phyloP scores from a whole-genome alignment of 2,113 vertebrate genomes.

The Pomatorhinus ruficollis region DNA sequence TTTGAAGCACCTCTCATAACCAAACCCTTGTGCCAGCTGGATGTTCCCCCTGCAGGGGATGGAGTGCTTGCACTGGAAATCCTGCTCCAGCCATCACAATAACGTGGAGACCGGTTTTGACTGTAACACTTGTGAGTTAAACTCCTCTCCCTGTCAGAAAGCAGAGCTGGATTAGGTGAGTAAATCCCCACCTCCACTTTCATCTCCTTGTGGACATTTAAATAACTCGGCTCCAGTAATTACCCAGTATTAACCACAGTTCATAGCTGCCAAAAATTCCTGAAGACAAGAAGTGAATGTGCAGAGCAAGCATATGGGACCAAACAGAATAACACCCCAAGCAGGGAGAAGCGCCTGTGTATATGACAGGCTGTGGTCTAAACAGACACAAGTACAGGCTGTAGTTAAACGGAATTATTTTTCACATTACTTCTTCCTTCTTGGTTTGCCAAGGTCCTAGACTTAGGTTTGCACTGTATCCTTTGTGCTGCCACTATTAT shows the following conservation, averaged over 20 bases:
- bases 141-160: neutral
- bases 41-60: neutral
- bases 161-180: neutral
- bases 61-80: neutral
- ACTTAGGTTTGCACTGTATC: neutral
- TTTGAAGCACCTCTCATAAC: neutral
- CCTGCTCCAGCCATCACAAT: neutral
- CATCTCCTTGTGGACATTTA: conserved; percentile 11
- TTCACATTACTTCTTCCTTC: neutral
- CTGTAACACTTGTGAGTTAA: neutral
- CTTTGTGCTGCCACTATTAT: neutral
- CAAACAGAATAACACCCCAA: neutral
- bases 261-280: conserved; percentile 24
- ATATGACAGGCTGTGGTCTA: neutral
- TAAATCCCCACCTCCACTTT: conserved; percentile 20
- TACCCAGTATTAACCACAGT: conserved; percentile 4
- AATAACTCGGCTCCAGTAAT: conserved; percentile 22
- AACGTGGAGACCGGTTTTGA: neutral
- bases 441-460: neutral
- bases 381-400: neutral
- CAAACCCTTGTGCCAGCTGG: neutral
- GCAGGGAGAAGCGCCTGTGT: neutral
- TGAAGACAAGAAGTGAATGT: conserved; percentile 21
- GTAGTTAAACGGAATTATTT: neutral
- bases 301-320: neutral